phyloP scores from a whole-genome alignment of 2,888 invertebrate species.

The Nomada lathburiana region DNA sequence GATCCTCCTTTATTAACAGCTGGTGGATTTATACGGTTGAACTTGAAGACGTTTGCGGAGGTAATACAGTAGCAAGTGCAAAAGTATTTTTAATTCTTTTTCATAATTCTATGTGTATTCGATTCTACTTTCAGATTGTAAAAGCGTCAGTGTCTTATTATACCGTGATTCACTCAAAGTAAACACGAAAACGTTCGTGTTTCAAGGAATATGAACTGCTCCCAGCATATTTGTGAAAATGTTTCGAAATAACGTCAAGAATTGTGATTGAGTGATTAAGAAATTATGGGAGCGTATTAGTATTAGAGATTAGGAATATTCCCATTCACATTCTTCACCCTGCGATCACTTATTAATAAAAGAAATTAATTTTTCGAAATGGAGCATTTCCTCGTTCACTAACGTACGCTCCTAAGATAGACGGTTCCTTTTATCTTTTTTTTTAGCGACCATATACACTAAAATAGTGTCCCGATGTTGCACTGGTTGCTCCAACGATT shows the following conservation, averaged over 20 bases:
- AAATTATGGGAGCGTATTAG: background rate
- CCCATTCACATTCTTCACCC: background rate
- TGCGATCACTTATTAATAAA: slow-evolving; percentile 5
- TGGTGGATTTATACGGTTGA: slow-evolving; percentile 1
- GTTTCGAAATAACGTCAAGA: no score
- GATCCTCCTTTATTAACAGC: slow-evolving; percentile 2
- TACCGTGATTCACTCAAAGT: background rate
- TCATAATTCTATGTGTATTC: background rate
- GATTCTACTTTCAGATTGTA: background rate
- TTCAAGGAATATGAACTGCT: no score
- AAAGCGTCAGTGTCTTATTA: slow-evolving; percentile 1
- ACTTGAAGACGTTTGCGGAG: slow-evolving; percentile 15
- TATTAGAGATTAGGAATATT: background rate
- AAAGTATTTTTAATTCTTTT: background rate
- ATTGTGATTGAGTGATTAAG: background rate
- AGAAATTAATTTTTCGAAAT: background rate
- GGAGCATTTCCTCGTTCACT: slow-evolving; percentile 10
- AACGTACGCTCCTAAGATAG: slow-evolving; percentile 7
- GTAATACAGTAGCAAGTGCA: background rate
- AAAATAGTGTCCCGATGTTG: background rate
- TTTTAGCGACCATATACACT: background rate
- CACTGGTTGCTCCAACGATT: background rate
- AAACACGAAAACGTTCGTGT: background rate
- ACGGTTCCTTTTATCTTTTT: slow-evolving; percentile 7
- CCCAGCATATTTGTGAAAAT: no score